Conservation (phyloP, 2,113 vertebrate genomes). For the Callorhinus ursinus region DNA sequence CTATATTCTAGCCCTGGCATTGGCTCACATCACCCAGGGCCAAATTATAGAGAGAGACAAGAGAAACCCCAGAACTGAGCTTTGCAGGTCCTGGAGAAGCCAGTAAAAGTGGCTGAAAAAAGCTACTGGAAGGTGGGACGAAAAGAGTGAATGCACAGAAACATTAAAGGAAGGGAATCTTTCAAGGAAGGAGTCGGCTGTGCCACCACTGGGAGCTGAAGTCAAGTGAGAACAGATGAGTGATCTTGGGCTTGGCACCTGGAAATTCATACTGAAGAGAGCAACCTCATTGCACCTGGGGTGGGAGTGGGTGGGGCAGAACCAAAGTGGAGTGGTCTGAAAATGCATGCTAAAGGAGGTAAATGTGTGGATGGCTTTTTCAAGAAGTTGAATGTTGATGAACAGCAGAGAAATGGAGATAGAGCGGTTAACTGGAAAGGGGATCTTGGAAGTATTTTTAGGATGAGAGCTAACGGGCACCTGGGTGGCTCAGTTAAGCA, state of each 20-base stretch:
- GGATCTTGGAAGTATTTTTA: not conserved
- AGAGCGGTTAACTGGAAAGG: not conserved
- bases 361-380: not conserved
- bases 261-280: not conserved
- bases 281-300: not conserved
- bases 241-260: not conserved
- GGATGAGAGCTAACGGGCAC: not conserved
- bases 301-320: not conserved
- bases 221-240: not conserved
- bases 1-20: not conserved
- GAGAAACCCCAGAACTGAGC: not conserved
- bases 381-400: not conserved
- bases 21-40: not conserved
- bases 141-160: not conserved
- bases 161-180: not conserved
- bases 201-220: not conserved
- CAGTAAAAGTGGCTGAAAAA: not conserved
- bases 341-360: not conserved
- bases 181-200: not conserved
- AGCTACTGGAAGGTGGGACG: not conserved
- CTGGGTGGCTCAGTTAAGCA: not conserved
- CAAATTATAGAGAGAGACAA: not conserved
- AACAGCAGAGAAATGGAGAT: not conserved
- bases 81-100: not conserved
- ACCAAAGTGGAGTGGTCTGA: not conserved